Evolutionary conservation across 2,113 vertebrate species (phyloP), one percentile per base, ranked within the genome.

Genomic region (Muscicapa adusta): DNA sequence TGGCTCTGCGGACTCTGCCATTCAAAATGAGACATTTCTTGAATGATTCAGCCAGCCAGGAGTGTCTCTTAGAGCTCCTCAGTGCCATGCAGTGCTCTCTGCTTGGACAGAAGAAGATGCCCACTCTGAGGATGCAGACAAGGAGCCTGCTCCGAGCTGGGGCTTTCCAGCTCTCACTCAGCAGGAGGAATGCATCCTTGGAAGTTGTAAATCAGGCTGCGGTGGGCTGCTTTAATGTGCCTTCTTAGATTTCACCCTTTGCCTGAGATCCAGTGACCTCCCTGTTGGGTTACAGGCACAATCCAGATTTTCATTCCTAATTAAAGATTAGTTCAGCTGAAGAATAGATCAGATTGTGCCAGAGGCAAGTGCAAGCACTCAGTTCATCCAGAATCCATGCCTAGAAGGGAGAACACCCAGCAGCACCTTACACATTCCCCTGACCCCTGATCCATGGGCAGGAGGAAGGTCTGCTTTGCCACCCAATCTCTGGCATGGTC

Each of bases 241-340:
- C 70, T n/a, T 66, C 48, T n/a, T 78, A 70, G 74, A 18, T 88
- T 67, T 77, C 56, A 42, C 23, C 1, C 1, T 65, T 62, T 67
- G 45, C 62, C n/a, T 12, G 28, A 56, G 50, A 51, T 23, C 6
- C 8, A 4, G 11, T 12, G 40, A 48, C n/a, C 51, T 50, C n/a
- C 45, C 0, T 0, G 1, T 38, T 31, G 31, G 51, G 23, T 70
- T 47, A 24, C 61, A 40, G 76, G 18, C 65, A 12, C 76, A n/a
- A 1, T 38, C 22, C 26, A 24, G 71, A 19, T 76, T 71, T 38
- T 54, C 16, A 4, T 71, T 58, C 51, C 67, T 51, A 6, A 60
- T 40, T 48, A 33, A n/a, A 70, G 67, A 48, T 79, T 73, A 36
- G 43, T 61, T 75, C 53, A 47, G 36, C 5, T 78, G 60, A 53